Evolutionary conservation across 2,113 vertebrate genomes (phyloP).

Genomic region (Aythya baeri): DNA sequence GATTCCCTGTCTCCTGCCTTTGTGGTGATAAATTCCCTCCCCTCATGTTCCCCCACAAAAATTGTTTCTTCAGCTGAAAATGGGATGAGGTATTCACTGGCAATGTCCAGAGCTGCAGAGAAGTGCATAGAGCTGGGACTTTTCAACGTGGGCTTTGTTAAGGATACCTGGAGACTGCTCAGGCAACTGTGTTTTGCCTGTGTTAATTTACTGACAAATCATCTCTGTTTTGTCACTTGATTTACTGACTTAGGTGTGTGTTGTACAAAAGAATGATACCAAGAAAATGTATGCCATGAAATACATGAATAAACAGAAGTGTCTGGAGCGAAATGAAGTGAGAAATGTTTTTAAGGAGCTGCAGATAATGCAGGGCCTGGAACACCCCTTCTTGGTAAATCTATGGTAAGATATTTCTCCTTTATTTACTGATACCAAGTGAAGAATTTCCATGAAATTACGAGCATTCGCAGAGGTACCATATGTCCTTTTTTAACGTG

Average conservation of each 20-base stretch:
- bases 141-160: not conserved
- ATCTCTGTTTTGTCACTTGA: not conserved
- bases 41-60: not conserved
- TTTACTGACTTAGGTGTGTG: constrained; percentile 85
- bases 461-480: not conserved
- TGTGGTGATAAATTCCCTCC: not conserved
- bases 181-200: accelerated
- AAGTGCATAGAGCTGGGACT: not conserved
- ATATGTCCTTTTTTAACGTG: not conserved
- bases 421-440: not conserved
- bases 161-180: not conserved
- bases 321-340: constrained; percentile 96
- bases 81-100: not conserved
- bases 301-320: constrained; percentile 98
- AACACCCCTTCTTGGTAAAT: constrained; percentile 97
- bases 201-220: not conserved
- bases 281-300: constrained; percentile 99
- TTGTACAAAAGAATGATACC: constrained; percentile 97
- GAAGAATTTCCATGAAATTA: not conserved
- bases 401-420: constrained; percentile 84
- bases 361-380: constrained; percentile 97
- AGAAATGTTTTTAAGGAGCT: constrained; percentile 97
- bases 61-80: not conserved
- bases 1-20: not conserved
- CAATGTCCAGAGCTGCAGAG: accelerated